These are phyloP conservation scores for Allacma fusca DNA, from an alignment of 2,888 invertebrate species.

Conservation along the genomic window DNA sequence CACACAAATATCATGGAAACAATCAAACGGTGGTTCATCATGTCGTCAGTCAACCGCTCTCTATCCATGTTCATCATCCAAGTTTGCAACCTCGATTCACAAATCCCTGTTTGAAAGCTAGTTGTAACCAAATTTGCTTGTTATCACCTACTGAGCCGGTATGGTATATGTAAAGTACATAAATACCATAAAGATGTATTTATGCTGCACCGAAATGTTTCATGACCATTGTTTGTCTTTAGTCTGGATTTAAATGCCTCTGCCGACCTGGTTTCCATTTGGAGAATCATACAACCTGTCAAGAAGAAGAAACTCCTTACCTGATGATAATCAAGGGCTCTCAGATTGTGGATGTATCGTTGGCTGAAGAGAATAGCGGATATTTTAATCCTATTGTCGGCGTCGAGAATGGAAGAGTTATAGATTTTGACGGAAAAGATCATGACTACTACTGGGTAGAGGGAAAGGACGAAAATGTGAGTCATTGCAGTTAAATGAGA, in stretches of 20 bases:
- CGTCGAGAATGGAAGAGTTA: conserved; percentile 83
- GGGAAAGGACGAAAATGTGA: conserved; percentile 71
- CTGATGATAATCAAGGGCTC: conserved; percentile 88
- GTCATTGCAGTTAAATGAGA: conserved; percentile 41
- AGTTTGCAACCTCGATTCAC: conserved; percentile 85
- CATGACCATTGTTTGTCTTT: conserved; percentile 5
- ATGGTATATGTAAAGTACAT: not conserved
- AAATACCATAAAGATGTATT: too few relatives aligned
- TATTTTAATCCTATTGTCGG: conserved; percentile 86
- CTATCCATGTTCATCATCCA: conserved; percentile 94
- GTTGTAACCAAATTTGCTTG: conserved; percentile 91
- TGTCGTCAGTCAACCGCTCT: conserved; percentile 91
- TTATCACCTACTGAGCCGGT: conserved; percentile 74
- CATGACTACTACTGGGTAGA: conserved; percentile 89
- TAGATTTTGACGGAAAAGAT: conserved; percentile 90
- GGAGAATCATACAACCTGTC: conserved; percentile 74
- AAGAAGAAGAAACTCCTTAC: conserved; percentile 86
- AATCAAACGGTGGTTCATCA: conserved; percentile 95
- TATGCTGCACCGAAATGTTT: too few relatives aligned
- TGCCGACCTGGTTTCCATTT: conserved; percentile 86
- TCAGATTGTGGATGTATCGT: conserved; percentile 80
- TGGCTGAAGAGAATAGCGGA: conserved; percentile 78
- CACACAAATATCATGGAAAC: conserved; percentile 89
- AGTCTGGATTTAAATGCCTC: conserved; percentile 81
- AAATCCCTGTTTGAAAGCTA: conserved; percentile 76